Evolutionary conservation across 2,113 vertebrate species (phyloP).

Genomic region (Psilopogon haemacephalus): DNA sequence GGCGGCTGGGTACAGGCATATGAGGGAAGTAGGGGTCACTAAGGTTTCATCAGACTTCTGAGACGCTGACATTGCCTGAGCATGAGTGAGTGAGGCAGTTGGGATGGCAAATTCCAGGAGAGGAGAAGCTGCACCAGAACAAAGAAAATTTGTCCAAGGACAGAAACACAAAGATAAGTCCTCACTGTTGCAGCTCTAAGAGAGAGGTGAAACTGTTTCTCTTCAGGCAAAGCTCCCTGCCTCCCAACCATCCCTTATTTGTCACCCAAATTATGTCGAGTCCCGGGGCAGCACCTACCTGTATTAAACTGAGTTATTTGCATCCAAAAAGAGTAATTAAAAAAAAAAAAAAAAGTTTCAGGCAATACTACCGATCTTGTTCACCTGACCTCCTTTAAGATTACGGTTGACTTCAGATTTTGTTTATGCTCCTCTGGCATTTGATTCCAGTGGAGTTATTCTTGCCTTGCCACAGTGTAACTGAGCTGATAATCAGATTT

Average conservation of each 20-base stretch:
- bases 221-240: background rate
- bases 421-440: background rate
- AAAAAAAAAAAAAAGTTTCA: background rate
- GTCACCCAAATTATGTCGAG: conserved; percentile 29
- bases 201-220: conserved; percentile 32
- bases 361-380: background rate
- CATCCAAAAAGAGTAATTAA: background rate
- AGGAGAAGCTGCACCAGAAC: conserved; percentile 56
- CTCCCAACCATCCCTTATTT: conserved; percentile 12
- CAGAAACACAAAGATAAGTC: conserved; percentile 42
- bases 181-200: background rate
- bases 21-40: background rate
- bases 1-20: background rate
- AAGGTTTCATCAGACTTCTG: conserved; percentile 13
- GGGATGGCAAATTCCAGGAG: conserved; percentile 61
- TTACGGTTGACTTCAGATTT: background rate
- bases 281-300: background rate
- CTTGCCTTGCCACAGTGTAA: background rate
- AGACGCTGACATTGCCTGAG: conserved; percentile 27
- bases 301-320: conserved; percentile 43
- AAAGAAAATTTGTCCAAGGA: conserved; percentile 66
- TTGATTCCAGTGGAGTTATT: background rate
- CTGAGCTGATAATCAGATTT: background rate
- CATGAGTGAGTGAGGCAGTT: conserved; percentile 32
- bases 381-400: background rate